Evolutionary conservation across 1,140 invertebrate genomes (phyloP).

Genomic region (Ooceraea biroi): DNA sequence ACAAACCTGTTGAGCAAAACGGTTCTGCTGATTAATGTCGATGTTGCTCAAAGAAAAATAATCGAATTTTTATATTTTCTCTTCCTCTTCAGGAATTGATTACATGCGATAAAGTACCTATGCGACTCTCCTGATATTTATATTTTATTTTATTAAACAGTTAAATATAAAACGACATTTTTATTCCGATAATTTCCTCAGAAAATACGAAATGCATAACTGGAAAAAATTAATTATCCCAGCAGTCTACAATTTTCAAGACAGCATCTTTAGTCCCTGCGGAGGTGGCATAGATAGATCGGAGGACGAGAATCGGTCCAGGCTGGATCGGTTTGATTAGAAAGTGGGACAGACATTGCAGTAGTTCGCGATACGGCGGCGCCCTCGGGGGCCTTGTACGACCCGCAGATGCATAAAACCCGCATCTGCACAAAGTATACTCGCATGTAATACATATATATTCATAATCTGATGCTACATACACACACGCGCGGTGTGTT

Average conservation of each 20-base stretch:
- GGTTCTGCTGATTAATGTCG: not conserved
- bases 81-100: too few relatives aligned
- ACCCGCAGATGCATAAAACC: slow-evolving; percentile 77
- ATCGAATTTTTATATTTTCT: too few relatives aligned
- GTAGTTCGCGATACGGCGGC: slow-evolving; percentile 73
- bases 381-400: slow-evolving; percentile 75
- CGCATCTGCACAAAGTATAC: slow-evolving; percentile 31
- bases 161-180: too few relatives aligned
- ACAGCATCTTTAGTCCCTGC: not conserved
- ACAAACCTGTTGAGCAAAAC: slow-evolving; percentile 38
- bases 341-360: slow-evolving; percentile 83
- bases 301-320: slow-evolving; percentile 53
- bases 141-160: too few relatives aligned
- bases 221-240: too few relatives aligned
- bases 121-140: too few relatives aligned
- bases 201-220: too few relatives aligned
- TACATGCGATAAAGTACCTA: too few relatives aligned
- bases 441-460: slow-evolving; percentile 6
- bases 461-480: not conserved
- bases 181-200: too few relatives aligned
- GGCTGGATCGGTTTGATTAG: slow-evolving; percentile 82
- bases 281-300: not conserved
- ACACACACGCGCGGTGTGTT: too few relatives aligned
- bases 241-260: not conserved
- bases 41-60: too few relatives aligned